Conservation (phyloP, 2,113 vertebrate genomes). For the Phocoena sinus region DNA sequence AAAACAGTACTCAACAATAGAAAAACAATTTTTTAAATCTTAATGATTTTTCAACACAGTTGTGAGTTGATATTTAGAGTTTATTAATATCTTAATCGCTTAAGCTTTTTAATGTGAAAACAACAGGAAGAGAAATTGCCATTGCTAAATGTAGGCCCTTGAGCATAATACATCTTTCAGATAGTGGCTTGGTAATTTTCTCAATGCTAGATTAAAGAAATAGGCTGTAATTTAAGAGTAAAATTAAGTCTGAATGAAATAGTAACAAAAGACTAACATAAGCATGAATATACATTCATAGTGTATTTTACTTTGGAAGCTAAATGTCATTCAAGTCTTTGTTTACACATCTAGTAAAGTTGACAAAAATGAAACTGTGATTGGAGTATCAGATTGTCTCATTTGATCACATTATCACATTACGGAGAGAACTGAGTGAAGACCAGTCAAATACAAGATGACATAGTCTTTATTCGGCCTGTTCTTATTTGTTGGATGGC, state of each 20-base stretch:
- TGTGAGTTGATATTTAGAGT: not conserved
- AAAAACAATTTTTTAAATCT: not conserved
- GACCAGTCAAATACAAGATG: not conserved
- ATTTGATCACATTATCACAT: not conserved
- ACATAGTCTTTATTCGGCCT: not conserved
- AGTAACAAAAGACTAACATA: not conserved
- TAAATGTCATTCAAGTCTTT: not conserved
- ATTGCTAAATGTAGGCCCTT: not conserved
- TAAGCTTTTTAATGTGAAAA: not conserved
- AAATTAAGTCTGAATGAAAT: not conserved
- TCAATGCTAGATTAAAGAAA: not conserved
- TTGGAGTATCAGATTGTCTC: not conserved
- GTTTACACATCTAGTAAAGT: not conserved
- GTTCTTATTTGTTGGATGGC: not conserved
- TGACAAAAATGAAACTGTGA: not conserved
- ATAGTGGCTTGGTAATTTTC: constrained; percentile 5
- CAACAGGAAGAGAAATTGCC: not conserved
- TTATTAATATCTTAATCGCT: not conserved
- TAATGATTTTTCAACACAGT: not conserved
- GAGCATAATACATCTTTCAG: not conserved
- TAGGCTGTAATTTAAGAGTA: not conserved
- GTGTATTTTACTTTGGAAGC: not conserved
- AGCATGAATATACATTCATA: not conserved
- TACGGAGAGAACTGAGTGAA: not conserved
- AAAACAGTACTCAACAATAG: not conserved